Conservation (phyloP, 2,888 invertebrate species). For the Yponomeuta cagnagella region DNA sequence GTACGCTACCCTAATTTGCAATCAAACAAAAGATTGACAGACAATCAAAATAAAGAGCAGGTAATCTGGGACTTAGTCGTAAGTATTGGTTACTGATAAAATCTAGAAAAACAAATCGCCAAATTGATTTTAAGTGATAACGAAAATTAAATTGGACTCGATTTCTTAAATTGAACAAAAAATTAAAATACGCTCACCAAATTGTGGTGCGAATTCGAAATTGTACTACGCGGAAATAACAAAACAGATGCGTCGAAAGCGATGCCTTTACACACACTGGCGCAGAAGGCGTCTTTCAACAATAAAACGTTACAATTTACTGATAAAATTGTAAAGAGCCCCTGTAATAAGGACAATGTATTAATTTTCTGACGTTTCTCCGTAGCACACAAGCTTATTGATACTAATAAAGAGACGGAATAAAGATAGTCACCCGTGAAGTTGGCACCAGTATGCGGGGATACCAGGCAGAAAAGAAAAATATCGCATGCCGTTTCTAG, state of each 20-base stretch:
- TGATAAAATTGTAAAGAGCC: constrained; percentile 32
- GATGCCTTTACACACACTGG: constrained; percentile 74
- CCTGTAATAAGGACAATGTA: constrained; percentile 30
- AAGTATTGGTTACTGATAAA: neutral
- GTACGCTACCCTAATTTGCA: neutral
- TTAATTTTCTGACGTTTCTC: constrained; percentile 31
- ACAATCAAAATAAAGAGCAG: neutral
- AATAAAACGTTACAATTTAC: constrained; percentile 37
- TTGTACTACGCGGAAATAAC: constrained; percentile 8
- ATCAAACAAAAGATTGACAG: neutral
- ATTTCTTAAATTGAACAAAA: neutral
- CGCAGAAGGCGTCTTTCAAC: constrained; percentile 68
- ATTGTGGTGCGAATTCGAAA: constrained; percentile 11
- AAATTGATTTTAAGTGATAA: neutral
- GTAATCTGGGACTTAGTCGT: neutral
- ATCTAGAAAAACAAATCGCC: neutral
- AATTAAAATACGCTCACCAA: constrained; percentile 15
- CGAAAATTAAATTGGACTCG: neutral
- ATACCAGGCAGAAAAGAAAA: constrained; percentile 28
- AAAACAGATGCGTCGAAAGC: constrained; percentile 48
- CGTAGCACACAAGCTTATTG: constrained; percentile 22
- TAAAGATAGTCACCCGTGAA: constrained; percentile 37
- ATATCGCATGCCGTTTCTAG: constrained; percentile 16
- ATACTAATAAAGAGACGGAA: constrained; percentile 39
- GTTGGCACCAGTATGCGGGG: constrained; percentile 34